A percentile compares a stretch with the other conserved stretches of the same genome.
Evolutionary conservation across 1,140 invertebrate species (phyloP).

Genomic region (Ceratina australensis): DNA sequence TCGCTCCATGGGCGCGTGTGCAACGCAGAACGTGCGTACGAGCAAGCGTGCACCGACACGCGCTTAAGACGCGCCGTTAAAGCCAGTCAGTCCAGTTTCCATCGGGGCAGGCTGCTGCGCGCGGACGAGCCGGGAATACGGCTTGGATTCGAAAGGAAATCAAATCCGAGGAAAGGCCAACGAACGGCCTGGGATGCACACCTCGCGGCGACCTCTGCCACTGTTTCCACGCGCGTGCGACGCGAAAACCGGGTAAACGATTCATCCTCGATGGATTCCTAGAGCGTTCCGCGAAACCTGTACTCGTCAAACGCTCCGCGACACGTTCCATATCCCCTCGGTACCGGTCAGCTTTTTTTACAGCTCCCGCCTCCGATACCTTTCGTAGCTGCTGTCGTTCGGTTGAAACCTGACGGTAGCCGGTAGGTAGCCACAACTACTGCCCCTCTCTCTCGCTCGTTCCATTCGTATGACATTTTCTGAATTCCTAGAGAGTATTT

Average conservation of each 20-base stretch:
- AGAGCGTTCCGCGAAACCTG: conserved; percentile 42
- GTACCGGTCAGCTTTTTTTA: conserved; percentile 50
- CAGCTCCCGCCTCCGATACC: conserved; percentile 16
- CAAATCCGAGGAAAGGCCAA: conserved; percentile 68
- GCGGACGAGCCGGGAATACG: conserved; percentile 58
- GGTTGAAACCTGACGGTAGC: no score
- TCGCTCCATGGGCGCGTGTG: not conserved
- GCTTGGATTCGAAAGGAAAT: conserved; percentile 65
- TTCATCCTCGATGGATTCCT: conserved; percentile 35
- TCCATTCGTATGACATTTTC: conserved; percentile 1
- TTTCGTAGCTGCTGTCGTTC: conserved; percentile 17
- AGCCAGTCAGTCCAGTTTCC: conserved; percentile 72
- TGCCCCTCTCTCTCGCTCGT: not conserved
- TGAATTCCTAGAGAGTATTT: conserved; percentile 20
- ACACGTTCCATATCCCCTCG: conserved; percentile 15
- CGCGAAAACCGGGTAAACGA: conserved; percentile 33
- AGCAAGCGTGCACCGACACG: conserved; percentile 41
- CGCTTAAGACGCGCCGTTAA: conserved; percentile 62
- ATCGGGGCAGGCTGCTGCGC: conserved; percentile 57
- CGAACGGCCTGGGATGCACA: conserved; percentile 59
- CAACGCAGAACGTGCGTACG: conserved; percentile 46
- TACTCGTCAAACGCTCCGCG: not conserved
- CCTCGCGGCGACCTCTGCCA: conserved; percentile 25
- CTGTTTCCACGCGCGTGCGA: not conserved
- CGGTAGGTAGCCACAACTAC: no score